phyloP scores from a whole-genome alignment of 2,113 vertebrate genomes.

The Antechinus stuartii region DNA sequence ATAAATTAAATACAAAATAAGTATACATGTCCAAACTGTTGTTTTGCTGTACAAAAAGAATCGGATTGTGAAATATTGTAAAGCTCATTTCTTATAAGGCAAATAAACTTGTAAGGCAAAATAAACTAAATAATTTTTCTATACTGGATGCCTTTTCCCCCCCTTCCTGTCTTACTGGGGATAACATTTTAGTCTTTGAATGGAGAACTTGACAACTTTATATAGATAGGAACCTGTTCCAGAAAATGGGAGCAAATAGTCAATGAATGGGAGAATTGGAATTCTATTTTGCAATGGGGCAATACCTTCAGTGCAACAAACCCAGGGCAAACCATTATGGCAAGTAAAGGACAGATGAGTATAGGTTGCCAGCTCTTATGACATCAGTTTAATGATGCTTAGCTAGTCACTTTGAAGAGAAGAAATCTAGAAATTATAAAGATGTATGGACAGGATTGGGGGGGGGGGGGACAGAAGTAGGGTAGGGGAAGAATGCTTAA shows the following conservation, averaged over 20 bases:
- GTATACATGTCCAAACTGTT: too few relatives aligned
- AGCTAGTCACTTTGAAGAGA: background rate
- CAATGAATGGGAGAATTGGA: background rate
- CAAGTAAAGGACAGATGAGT: background rate
- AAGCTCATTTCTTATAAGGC: background rate
- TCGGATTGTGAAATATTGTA: too few relatives aligned
- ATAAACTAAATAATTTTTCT: background rate
- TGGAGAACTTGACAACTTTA: background rate
- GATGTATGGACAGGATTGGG: background rate
- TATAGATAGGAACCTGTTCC: background rate
- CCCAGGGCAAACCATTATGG: background rate
- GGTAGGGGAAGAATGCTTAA: background rate
- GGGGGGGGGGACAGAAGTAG: too few relatives aligned
- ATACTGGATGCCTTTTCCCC: background rate
- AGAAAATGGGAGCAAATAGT: background rate
- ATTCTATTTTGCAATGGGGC: background rate
- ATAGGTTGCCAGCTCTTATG: background rate
- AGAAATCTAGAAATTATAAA: background rate
- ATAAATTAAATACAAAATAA: too few relatives aligned
- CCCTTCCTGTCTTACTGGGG: background rate
- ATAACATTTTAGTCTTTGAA: background rate
- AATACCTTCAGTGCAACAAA: background rate
- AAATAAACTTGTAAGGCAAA: background rate
- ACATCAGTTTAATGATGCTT: background rate
- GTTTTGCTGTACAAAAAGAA: too few relatives aligned